These are phyloP conservation scores for Athene noctua DNA, from an alignment of 2,113 vertebrate genomes.

Conservation along the genomic window DNA sequence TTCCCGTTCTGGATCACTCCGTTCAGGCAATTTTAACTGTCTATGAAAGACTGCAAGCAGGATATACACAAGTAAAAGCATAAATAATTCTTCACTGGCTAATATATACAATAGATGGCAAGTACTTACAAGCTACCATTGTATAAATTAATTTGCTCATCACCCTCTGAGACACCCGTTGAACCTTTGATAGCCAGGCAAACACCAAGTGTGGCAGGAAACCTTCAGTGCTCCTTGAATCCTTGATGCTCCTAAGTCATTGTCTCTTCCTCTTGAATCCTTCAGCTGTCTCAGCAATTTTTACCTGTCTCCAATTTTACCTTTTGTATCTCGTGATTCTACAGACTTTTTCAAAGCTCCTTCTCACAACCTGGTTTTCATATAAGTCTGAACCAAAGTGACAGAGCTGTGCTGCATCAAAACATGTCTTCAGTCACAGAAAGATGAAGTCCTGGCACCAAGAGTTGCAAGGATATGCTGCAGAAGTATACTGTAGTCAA, in stretches of 20 bases:
- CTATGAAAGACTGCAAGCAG: background rate
- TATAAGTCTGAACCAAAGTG: background rate
- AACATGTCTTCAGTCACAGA: background rate
- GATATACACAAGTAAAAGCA: background rate
- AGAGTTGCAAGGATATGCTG: background rate
- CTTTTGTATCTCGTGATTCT: background rate
- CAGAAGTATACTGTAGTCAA: background rate
- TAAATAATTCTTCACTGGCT: background rate
- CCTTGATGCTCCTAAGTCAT: background rate
- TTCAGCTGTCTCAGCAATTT: background rate
- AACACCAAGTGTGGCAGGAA: background rate
- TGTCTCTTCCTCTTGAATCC: background rate
- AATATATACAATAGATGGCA: background rate
- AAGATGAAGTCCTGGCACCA: background rate
- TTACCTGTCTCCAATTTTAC: background rate
- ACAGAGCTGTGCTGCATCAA: background rate
- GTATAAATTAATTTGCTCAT: background rate
- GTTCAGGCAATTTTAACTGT: background rate
- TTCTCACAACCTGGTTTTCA: background rate
- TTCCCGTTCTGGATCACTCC: background rate
- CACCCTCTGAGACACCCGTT: background rate
- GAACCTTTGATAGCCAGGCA: background rate
- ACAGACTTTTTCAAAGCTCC: background rate
- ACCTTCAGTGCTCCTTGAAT: background rate
- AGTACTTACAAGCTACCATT: background rate